Evolutionary conservation across 2,888 invertebrate genomes (phyloP).

Genomic region (Melanotus villosus): DNA sequence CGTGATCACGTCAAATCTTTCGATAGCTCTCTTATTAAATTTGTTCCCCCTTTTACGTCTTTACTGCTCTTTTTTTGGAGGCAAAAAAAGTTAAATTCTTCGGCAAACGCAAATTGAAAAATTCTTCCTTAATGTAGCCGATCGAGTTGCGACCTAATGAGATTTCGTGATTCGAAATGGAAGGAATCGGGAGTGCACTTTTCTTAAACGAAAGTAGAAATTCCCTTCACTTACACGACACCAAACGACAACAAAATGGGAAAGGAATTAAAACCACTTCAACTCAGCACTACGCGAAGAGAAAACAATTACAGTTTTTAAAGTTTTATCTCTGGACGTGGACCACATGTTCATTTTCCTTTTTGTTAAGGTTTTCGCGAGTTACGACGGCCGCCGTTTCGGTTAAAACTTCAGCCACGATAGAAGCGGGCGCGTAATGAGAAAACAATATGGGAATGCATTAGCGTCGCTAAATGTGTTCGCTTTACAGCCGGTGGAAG

Average conservation of each 20-base stretch:
- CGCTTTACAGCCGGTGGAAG: not conserved
- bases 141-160: no score
- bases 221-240: no score
- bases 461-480: constrained; percentile 17
- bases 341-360: constrained; percentile 16
- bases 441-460: constrained; percentile 33
- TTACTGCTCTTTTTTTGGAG: not conserved
- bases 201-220: no score
- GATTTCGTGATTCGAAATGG: no score
- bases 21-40: constrained; percentile 34
- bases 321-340: constrained; percentile 16
- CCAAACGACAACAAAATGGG: no score
- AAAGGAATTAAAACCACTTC: not conserved
- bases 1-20: constrained; percentile 39
- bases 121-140: not conserved
- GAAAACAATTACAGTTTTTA: constrained; percentile 21
- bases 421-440: constrained; percentile 23
- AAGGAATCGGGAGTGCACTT: no score
- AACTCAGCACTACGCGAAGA: no score
- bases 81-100: not conserved
- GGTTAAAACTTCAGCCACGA: not conserved
- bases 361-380: not conserved
- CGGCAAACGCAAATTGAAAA: not conserved
- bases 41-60: no score
- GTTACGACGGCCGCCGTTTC: not conserved